Conservation (phyloP, 23 tunicate species). For the Ciona savignyi region DNA sequence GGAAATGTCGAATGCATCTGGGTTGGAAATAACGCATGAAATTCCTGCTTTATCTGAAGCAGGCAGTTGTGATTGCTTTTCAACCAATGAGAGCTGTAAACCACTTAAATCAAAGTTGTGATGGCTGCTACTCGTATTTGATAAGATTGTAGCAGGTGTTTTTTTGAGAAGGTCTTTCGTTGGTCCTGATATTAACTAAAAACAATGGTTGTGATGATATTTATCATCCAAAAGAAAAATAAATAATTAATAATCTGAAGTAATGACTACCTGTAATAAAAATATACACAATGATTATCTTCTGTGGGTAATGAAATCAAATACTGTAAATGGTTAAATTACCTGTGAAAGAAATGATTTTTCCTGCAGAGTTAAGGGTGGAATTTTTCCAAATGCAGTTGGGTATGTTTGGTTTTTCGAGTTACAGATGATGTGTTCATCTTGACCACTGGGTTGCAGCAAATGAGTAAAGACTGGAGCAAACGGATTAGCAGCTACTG, state of each 20-base stretch:
- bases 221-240: neutral
- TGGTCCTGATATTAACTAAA: constrained; percentile 64
- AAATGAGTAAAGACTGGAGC: constrained; percentile 80
- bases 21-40: constrained; percentile 60
- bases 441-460: constrained; percentile 29
- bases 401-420: constrained; percentile 5
- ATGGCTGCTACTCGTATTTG: neutral
- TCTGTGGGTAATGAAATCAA: too few species aligned
- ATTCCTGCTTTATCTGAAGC: constrained; percentile 54
- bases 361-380: constrained; percentile 49
- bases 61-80: constrained; percentile 81
- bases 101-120: constrained; percentile 70
- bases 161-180: constrained; percentile 66
- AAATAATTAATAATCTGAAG: too few species aligned
- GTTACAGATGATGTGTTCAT: constrained; percentile 9
- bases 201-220: neutral
- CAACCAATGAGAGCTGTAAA: constrained; percentile 74
- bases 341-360: constrained; percentile 67
- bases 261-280: too few species aligned
- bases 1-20: constrained; percentile 20
- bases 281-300: too few species aligned
- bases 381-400: constrained; percentile 43
- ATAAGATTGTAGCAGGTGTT: constrained; percentile 53
- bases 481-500: constrained; percentile 80
- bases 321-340: too few species aligned